Evolutionary conservation across 2,888 invertebrate species (phyloP).

Genomic region (Agonopterix subpropinquella): DNA sequence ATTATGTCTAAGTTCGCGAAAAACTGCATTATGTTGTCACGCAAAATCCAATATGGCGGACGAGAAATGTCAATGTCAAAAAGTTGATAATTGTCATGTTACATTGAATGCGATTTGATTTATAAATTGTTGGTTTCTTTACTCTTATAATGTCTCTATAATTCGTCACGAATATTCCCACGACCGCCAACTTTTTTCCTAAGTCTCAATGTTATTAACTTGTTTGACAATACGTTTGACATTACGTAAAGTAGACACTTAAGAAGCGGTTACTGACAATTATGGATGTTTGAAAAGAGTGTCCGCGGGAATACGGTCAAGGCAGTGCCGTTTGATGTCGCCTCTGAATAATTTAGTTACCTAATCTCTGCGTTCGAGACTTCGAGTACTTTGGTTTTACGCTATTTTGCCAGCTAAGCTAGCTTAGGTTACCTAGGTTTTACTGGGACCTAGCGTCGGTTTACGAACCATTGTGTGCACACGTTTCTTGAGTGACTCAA

Average conservation of each 20-base stretch:
- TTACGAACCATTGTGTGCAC: constrained; percentile 15
- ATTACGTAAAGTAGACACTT: constrained; percentile 20
- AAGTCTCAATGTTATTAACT: too few species aligned
- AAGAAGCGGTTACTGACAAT: constrained; percentile 18
- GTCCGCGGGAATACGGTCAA: constrained; percentile 36
- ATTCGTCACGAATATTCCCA: too few species aligned
- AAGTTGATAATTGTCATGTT: too few species aligned
- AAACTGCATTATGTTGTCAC: too few species aligned
- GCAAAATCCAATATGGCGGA: too few species aligned
- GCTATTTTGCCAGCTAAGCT: not conserved
- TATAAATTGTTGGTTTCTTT: too few species aligned
- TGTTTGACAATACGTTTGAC: not conserved
- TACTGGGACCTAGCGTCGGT: not conserved
- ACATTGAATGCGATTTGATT: too few species aligned
- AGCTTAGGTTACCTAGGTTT: not conserved
- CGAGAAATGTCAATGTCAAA: too few species aligned
- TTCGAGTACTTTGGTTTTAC: not conserved
- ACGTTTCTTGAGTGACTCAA: constrained; percentile 4
- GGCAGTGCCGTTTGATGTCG: constrained; percentile 15
- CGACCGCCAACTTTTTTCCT: too few species aligned
- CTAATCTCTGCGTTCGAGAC: constrained; percentile 1
- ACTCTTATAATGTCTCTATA: too few species aligned
- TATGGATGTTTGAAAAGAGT: constrained; percentile 26
- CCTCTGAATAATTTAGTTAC: not conserved
- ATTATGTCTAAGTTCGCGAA: too few species aligned